Base-by-base conservation (phyloP, 1,140 invertebrate species). In the Gryllus bimaculatus region DNA sequence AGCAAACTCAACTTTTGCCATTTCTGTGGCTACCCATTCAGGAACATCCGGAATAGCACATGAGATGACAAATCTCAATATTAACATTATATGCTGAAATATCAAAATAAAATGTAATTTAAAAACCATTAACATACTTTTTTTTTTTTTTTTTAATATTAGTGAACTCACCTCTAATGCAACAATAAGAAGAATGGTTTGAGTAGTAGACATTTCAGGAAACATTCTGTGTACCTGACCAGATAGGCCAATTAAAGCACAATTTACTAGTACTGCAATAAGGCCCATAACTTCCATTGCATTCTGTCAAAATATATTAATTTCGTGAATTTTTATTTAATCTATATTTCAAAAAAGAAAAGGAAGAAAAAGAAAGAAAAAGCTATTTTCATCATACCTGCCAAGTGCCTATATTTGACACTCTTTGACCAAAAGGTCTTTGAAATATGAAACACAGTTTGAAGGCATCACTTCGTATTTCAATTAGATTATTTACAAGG, bases 391-490 rank as follows among this genome's bases (percentile, higher is more conserved):
- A 81, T 39, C 83, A 84, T 85, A 96, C 95, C 91, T 98, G 96
- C 98, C 97, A 99, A 77, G 95, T 96, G 73, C 97, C 98, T 83
- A 99, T 98, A 84, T 93, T 95, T 49, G 93, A 92, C n/a, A 97
- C 96, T 76, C 94, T 87, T 83, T 95, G 91, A 0, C 94, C 95
- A 84, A 98, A 97, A 0, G 98, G 98, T 81, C 98, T 86, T 86
- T 98, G 96, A 83, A 95, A 94, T 5, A 98, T 94, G 85, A 96
- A 94, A 81, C 95, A 98, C 74, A 99, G 86, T 87, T 99, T 99
- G 85, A 99, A 99, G 7, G 97, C 96, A 87, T 99, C 97, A 26
- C 95, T 94, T 10, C 96, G 90, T 75, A 99, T 94, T 86, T 99
- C 97, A 76, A 97, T 90, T 13, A 98, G 87, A 88, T 99, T 99